phyloP scores from a whole-genome alignment of 2,888 invertebrate genomes.

The Exocentrus adspersus region DNA sequence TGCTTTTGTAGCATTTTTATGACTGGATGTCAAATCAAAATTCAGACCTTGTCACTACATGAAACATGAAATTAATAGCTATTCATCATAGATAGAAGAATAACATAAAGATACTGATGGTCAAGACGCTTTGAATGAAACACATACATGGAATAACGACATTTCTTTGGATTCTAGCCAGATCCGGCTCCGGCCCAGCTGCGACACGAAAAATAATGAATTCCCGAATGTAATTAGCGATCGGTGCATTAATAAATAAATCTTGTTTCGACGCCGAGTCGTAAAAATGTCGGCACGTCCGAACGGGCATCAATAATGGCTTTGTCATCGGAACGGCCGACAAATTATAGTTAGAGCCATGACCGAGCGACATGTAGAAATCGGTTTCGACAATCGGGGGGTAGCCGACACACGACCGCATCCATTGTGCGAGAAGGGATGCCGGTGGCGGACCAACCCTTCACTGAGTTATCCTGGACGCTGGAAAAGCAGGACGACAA shows the following conservation, averaged over 20 bases:
- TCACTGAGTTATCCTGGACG: too few species aligned
- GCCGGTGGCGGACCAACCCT: too few species aligned
- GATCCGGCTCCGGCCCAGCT: background rate
- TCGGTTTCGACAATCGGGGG: slow-evolving; percentile 6
- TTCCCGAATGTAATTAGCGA: slow-evolving; percentile 3
- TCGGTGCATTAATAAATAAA: slow-evolving; percentile 17
- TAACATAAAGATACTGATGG: too few species aligned
- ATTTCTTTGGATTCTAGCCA: background rate
- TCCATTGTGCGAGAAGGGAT: too few species aligned
- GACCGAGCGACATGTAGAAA: slow-evolving; percentile 8
- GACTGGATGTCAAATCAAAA: too few species aligned
- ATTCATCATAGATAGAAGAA: too few species aligned
- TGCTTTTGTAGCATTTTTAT: too few species aligned
- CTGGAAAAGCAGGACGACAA: too few species aligned
- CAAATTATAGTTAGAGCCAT: slow-evolving; percentile 15
- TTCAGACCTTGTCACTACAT: too few species aligned
- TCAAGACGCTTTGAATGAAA: too few species aligned
- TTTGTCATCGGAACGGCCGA: slow-evolving; percentile 7
- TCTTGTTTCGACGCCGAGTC: slow-evolving; percentile 8
- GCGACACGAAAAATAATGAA: slow-evolving; percentile 2
- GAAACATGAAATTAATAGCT: too few species aligned
- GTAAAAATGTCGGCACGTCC: slow-evolving; percentile 10
- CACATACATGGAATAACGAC: too few species aligned
- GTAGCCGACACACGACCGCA: background rate
- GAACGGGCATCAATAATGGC: slow-evolving; percentile 15